phyloP scores from a whole-genome alignment of 64 coral and sea anemone species.

The Actinia tenebrosa region DNA sequence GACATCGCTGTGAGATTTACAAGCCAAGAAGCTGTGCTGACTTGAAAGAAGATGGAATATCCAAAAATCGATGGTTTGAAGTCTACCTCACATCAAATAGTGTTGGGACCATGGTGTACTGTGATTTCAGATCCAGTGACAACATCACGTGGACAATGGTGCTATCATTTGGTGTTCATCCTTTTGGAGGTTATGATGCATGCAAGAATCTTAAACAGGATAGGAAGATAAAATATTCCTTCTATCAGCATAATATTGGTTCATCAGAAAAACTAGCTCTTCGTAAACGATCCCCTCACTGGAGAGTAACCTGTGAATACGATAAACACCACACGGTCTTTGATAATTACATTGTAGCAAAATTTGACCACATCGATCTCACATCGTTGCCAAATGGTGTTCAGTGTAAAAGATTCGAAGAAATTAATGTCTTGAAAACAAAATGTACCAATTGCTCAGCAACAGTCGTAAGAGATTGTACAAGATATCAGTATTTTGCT shows the following conservation, averaged over 20 bases:
- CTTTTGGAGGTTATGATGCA: background rate
- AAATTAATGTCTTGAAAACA: background rate
- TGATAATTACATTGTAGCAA: too few species aligned
- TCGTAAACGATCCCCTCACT: too few species aligned
- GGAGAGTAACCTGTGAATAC: too few species aligned
- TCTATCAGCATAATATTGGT: background rate
- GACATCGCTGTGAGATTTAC: background rate
- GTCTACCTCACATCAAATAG: background rate
- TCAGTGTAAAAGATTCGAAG: background rate
- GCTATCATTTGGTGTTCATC: background rate
- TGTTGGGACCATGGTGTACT: background rate
- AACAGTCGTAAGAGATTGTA: background rate
- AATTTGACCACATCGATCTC: too few species aligned
- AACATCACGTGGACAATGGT: slow-evolving; percentile 1
- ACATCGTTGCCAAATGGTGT: too few species aligned
- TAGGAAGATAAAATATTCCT: background rate
- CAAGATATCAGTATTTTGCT: background rate
- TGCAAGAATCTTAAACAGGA: background rate
- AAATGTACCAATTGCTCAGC: background rate
- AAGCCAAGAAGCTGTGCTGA: background rate
- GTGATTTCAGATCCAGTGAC: background rate
- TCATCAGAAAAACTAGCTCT: background rate
- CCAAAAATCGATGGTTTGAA: background rate
- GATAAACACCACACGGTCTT: too few species aligned
- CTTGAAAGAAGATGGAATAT: background rate